Percentiles rank a stretch among this genome's conserved stretches.
Evolutionary conservation across 2,797 vertebrate genomes (phyloP).

Genomic region (Ceryle rudis): DNA sequence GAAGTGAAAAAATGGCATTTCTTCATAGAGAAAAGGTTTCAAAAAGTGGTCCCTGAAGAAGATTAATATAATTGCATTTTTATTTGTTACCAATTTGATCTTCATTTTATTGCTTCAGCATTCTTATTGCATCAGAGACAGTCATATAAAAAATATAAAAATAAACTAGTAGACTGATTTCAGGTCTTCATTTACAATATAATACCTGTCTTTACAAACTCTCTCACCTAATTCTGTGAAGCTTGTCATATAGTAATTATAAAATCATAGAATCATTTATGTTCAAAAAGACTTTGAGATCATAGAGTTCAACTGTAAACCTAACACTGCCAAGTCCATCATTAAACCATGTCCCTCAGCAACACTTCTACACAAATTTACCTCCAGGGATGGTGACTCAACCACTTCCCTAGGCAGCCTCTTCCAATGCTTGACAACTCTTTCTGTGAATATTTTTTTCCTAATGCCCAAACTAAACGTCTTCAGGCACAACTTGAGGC

Average conservation of each 20-base stretch:
- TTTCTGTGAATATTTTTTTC: too few species aligned
- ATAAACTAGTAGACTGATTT: background rate
- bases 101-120: background rate
- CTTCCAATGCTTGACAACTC: too few species aligned
- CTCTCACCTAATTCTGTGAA: background rate
- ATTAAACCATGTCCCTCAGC: too few species aligned
- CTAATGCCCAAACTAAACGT: too few species aligned
- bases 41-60: background rate
- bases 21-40: background rate
- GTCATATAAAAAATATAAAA: background rate
- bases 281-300: too few species aligned
- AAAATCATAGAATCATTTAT: background rate
- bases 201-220: background rate
- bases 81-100: background rate
- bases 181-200: background rate
- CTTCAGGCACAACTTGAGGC: too few species aligned
- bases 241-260: background rate
- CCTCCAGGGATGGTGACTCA: too few species aligned
- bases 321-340: too few species aligned
- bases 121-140: background rate
- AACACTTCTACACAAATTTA: too few species aligned
- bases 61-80: background rate
- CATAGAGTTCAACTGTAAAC: too few species aligned
- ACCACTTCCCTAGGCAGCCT: too few species aligned
- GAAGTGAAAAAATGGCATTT: background rate